Evolutionary conservation across 1,140 invertebrate species (phyloP).

Genomic region (Camponotus pennsylvanicus): DNA sequence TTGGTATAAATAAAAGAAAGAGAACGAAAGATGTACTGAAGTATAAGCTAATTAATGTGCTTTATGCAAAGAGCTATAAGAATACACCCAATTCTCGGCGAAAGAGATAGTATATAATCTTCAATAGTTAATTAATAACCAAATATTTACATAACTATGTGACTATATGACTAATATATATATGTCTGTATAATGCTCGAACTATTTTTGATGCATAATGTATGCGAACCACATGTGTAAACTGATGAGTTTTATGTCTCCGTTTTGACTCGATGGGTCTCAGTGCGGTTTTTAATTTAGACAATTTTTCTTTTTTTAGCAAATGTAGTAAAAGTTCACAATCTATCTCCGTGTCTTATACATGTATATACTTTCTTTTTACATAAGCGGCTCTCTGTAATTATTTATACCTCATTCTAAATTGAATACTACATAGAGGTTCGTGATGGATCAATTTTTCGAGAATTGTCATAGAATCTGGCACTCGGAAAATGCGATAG

Average conservation of each 20-base stretch:
- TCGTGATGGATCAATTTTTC: constrained; percentile 28
- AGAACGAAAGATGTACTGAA: not conserved
- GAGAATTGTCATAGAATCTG: constrained; percentile 65
- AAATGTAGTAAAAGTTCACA: constrained; percentile 41
- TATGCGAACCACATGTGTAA: constrained; percentile 21
- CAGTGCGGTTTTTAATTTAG: not conserved
- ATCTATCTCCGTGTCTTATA: constrained; percentile 23
- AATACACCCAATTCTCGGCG: not conserved
- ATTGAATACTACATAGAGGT: constrained; percentile 15
- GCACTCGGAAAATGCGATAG: constrained; percentile 61
- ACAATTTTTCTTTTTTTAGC: not conserved
- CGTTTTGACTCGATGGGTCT: constrained; percentile 10
- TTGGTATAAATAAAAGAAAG: not conserved
- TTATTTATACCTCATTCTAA: constrained; percentile 53
- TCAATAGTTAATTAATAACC: constrained; percentile 38
- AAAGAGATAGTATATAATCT: not conserved
- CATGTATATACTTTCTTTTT: not conserved
- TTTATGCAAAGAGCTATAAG: constrained; percentile 7
- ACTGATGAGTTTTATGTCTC: constrained; percentile 15
- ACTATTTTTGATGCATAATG: constrained; percentile 40
- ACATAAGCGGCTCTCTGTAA: constrained; percentile 54
- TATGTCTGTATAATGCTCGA: constrained; percentile 26
- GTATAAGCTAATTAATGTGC: constrained; percentile 22
- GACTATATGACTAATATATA: constrained; percentile 28
- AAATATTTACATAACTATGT: not conserved